A percentile compares a stretch with the other conserved stretches of the same genome.
Conservation (phyloP, 2,797 vertebrate genomes). For the Myotis daubentonii region DNA sequence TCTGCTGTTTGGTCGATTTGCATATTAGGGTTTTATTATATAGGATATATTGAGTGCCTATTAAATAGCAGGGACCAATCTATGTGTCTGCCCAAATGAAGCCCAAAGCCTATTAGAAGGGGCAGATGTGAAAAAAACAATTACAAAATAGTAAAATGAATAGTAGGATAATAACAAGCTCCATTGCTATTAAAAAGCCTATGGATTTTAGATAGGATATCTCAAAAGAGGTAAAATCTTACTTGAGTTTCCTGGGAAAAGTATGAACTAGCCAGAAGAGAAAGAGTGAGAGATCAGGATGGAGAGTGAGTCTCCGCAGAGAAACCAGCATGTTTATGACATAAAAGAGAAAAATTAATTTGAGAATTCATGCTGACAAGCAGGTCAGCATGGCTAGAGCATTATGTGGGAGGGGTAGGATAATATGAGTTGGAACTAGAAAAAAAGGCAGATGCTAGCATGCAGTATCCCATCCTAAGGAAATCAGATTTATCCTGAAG, state of each 20-base stretch:
- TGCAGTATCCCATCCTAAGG: not conserved
- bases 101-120: not conserved
- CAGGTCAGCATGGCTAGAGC: not conserved
- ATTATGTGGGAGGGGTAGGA: not conserved
- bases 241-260: not conserved
- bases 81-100: slow-evolving; percentile 5
- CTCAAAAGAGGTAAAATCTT: not conserved
- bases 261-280: not conserved
- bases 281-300: not conserved
- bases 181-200: not conserved
- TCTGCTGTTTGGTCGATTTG: too few relatives aligned
- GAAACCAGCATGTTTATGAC: not conserved
- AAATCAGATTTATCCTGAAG: not conserved
- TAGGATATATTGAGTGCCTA: not conserved
- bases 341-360: not conserved
- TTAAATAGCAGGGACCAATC: not conserved
- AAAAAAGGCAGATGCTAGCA: not conserved
- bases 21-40: too few relatives aligned
- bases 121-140: not conserved
- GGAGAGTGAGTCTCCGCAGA: not conserved
- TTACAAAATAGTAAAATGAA: not conserved
- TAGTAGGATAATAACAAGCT: not conserved
- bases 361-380: not conserved
- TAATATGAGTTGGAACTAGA: not conserved
- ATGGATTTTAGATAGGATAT: not conserved